Base-by-base conservation (phyloP, 1,140 invertebrate species). In the Drosophila sp. region DNA sequence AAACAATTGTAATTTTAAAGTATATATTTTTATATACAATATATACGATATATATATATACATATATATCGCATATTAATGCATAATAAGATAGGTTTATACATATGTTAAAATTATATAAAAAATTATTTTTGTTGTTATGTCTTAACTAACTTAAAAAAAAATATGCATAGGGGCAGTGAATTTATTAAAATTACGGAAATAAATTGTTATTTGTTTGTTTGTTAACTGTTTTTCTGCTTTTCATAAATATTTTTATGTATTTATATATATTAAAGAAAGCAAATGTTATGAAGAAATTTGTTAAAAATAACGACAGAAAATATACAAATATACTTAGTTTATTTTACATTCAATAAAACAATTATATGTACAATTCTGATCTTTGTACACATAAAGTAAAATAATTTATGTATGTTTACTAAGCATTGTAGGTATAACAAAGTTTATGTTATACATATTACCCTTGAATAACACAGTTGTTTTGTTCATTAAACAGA, bases 51-150 rank as follows among this genome's bases (percentile, higher is more conserved):
- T 51, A 25, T 29, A 32, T 50, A 32, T 67, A 62, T 27, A 54
- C 50, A 38, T 40, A 54, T 70, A 69, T 59, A 13, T 29, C 18
- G 16, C 6, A 43, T 8, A 45, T 67, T 69, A 77, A 69, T 74
- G 38, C 18, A 29, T 50, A 65, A 61, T 59, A 61, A 61, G 69
- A 69, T 66, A 63, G 36, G 66, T 63, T 64, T 41, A 53, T 69
- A 74, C 71, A 77, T 69, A 67, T 34, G 66, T 70, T 62, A 43
- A 77, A 74, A 72, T 63, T 65, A 74, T 70, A 50, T 74, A 65
- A 58, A 76, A 73, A 76, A 58, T 45, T 72, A 59, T 32, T 38
- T 69, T 13, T 40, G 53, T 40, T 16, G 25, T 51, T 61, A 61
- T 62, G 16, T 61, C 48, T n/a, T n/a, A n/a, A n/a, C n/a, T 62